phyloP scores from a whole-genome alignment of 30 jellyfish, hydroid and myxozoan genomes.

The Turritopsis dohrnii region DNA sequence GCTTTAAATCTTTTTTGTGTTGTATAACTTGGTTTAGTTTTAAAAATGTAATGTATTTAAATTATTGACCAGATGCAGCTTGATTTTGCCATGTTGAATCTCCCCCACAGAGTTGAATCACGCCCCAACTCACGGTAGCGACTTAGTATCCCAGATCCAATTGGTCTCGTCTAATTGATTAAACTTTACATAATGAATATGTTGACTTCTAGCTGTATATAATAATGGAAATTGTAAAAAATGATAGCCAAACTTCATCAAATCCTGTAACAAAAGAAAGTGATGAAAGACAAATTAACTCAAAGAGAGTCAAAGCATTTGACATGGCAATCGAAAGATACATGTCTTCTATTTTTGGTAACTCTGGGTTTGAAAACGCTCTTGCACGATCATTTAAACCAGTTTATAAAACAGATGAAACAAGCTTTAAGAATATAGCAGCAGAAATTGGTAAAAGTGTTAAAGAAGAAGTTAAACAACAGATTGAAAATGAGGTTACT shows the following conservation, averaged over 20 bases:
- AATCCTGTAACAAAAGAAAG: background rate
- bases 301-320: constrained; percentile 6
- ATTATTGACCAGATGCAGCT: too few species aligned
- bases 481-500: background rate
- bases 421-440: background rate
- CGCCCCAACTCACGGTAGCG: too few species aligned
- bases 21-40: too few species aligned
- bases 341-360: background rate
- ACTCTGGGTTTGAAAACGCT: constrained; percentile 1
- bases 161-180: too few species aligned
- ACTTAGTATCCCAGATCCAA: too few species aligned
- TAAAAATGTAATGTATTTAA: too few species aligned
- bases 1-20: too few species aligned
- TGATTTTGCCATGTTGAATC: too few species aligned
- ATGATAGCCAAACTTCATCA: background rate
- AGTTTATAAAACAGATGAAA: background rate
- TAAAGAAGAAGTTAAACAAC: background rate
- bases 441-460: background rate
- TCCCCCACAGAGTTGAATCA: too few species aligned
- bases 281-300: background rate
- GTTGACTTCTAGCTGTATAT: background rate
- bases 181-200: too few species aligned
- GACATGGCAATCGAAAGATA: background rate
- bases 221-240: background rate
- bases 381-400: background rate